These are phyloP conservation scores for Sander vitreus DNA, from an alignment of 2,113 vertebrate genomes.

Conservation along the genomic window DNA sequence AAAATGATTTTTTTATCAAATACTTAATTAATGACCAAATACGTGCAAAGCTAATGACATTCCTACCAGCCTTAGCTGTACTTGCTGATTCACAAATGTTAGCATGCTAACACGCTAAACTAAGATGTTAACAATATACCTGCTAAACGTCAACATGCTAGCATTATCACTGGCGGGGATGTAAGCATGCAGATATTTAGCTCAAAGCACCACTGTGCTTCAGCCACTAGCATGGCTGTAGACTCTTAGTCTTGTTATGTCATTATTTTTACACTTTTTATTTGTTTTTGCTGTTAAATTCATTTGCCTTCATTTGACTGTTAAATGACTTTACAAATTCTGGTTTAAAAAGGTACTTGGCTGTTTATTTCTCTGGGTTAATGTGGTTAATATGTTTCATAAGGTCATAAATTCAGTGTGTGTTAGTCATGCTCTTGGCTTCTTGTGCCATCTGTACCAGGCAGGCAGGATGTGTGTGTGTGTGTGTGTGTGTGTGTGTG, in stretches of 20 bases:
- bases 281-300: neutral
- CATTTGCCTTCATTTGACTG: neutral
- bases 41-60: neutral
- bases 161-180: neutral
- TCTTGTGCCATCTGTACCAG: slow-evolving; percentile 64
- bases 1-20: no score
- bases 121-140: neutral
- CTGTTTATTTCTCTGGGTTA: slow-evolving; percentile 28
- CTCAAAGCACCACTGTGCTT: neutral
- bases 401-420: slow-evolving; percentile 17
- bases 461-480: slow-evolving; percentile 38
- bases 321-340: neutral
- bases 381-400: slow-evolving; percentile 1
- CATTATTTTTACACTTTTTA: neutral
- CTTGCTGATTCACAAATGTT: neutral
- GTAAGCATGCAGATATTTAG: neutral
- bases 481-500: slow-evolving; percentile 8
- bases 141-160: neutral
- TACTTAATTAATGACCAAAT: neutral
- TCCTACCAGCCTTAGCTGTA: neutral
- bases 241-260: neutral
- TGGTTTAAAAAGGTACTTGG: neutral
- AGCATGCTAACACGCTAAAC: neutral
- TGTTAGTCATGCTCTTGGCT: slow-evolving; percentile 4
- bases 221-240: neutral